phyloP scores from a whole-genome alignment of 2,113 vertebrate species.

The Zosterops japonicus region DNA sequence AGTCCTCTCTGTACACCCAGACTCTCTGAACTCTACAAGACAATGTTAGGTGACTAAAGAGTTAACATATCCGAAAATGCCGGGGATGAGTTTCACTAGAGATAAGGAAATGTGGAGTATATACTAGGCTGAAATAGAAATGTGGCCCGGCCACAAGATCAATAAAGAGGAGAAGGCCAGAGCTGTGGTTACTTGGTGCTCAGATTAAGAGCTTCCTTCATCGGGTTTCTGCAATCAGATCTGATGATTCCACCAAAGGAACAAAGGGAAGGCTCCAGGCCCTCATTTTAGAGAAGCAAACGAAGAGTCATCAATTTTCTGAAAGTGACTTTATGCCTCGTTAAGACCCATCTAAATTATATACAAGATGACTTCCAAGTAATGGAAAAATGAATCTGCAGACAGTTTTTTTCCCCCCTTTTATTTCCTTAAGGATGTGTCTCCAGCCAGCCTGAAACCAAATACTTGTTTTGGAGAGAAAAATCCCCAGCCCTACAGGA shows the following conservation, averaged over 20 bases:
- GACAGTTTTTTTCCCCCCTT: not conserved
- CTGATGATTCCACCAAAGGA: constrained; percentile 27
- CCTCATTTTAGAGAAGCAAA: constrained; percentile 32
- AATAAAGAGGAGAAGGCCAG: constrained; percentile 24
- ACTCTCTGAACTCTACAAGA: not conserved
- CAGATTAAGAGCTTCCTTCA: constrained; percentile 49
- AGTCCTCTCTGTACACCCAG: not conserved
- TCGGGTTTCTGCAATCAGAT: constrained; percentile 25
- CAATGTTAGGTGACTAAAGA: not conserved
- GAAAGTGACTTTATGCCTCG: constrained; percentile 61
- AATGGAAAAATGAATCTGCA: constrained; percentile 57
- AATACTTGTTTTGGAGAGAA: constrained; percentile 49
- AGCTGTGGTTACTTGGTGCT: constrained; percentile 24
- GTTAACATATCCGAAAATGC: not conserved
- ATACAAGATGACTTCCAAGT: constrained; percentile 61
- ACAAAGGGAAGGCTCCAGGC: constrained; percentile 46
- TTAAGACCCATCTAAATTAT: constrained; percentile 64
- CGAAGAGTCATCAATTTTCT: constrained; percentile 50
- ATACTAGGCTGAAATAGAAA: constrained; percentile 4
- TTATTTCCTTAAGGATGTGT: constrained; percentile 14
- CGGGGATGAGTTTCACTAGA: not conserved
- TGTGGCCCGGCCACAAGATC: not conserved
- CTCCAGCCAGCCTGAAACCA: constrained; percentile 38
- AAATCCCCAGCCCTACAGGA: constrained; percentile 23
- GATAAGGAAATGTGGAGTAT: not conserved